phyloP scores from a whole-genome alignment of 2,888 invertebrate species.

The Adelognathus sp. region DNA sequence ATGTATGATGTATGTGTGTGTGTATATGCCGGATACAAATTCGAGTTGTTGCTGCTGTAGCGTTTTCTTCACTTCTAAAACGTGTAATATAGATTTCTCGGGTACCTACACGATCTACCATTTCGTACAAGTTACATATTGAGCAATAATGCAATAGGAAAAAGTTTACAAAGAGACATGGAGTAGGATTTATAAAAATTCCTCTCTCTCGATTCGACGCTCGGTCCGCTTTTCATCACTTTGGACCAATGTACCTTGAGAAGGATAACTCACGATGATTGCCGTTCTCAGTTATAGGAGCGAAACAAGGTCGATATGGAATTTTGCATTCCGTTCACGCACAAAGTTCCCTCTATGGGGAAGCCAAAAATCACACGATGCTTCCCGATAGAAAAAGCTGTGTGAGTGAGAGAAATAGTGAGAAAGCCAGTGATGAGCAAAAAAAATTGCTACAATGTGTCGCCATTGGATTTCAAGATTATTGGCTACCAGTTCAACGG shows the following conservation, averaged over 20 bases:
- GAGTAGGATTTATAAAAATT: not conserved
- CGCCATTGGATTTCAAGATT: too few species aligned
- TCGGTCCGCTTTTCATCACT: not conserved
- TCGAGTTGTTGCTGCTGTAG: conserved; percentile 17
- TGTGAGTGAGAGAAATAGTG: too few species aligned
- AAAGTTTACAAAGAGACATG: conserved; percentile 53
- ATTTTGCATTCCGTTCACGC: not conserved
- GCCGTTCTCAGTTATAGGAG: not conserved
- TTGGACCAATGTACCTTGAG: conserved; percentile 33
- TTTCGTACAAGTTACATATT: conserved; percentile 69
- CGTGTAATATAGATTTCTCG: conserved; percentile 51
- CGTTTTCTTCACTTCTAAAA: conserved; percentile 22
- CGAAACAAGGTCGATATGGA: not conserved
- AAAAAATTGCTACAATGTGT: too few species aligned
- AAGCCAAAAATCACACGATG: too few species aligned
- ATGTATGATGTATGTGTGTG: conserved; percentile 33
- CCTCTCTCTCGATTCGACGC: conserved; percentile 23
- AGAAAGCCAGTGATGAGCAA: too few species aligned
- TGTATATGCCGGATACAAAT: conserved; percentile 46
- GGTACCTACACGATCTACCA: conserved; percentile 60
- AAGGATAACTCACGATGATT: conserved; percentile 12
- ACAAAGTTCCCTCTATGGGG: too few species aligned
- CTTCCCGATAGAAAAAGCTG: too few species aligned
- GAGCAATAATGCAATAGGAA: conserved; percentile 70
- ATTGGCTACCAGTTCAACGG: too few species aligned